These are phyloP conservation scores for Felis catus DNA, from an alignment of 2,113 vertebrate species.

Conservation along the genomic window DNA sequence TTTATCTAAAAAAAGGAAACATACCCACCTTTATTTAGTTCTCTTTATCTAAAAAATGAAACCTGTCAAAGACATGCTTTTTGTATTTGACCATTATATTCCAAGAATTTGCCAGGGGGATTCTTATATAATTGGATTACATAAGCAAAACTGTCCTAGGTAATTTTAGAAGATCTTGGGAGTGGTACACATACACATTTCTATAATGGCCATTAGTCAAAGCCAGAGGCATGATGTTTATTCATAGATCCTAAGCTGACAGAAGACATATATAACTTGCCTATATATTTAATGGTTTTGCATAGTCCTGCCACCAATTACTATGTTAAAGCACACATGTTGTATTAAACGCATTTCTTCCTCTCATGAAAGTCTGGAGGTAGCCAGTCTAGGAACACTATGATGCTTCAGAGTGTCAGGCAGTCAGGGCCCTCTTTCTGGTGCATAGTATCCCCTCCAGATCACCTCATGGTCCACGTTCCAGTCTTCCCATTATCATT, in stretches of 20 bases:
- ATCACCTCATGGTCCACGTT: neutral
- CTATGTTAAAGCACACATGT: neutral
- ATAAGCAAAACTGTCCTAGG: neutral
- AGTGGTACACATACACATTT: neutral
- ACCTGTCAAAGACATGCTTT: neutral
- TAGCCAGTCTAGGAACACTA: neutral
- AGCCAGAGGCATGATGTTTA: neutral
- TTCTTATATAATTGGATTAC: neutral
- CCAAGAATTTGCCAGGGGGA: neutral
- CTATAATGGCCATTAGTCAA: neutral
- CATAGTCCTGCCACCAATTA: neutral
- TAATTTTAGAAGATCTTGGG: neutral
- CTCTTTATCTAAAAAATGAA: neutral
- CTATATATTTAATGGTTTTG: neutral
- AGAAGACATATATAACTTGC: neutral
- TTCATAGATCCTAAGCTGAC: neutral
- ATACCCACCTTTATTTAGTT: neutral
- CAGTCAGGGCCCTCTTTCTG: neutral
- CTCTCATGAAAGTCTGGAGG: neutral
- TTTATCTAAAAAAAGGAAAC: neutral
- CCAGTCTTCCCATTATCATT: neutral
- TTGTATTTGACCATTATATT: neutral
- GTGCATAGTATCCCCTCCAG: neutral
- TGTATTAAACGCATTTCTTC: neutral
- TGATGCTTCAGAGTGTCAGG: neutral